Conservation (phyloP, 2,113 vertebrate genomes). For the Columbina picui region DNA sequence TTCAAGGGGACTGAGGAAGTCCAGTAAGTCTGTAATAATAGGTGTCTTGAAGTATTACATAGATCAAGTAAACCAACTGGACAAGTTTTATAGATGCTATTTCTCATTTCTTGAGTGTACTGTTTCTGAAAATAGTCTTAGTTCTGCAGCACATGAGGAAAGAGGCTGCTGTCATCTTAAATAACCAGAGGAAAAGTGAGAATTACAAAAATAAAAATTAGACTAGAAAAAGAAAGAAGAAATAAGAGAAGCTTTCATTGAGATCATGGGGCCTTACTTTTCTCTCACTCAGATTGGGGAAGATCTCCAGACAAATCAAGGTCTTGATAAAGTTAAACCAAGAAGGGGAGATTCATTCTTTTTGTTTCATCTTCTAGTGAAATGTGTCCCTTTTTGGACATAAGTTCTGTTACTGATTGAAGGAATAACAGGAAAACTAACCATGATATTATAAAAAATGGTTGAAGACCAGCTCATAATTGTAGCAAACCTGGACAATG, state of each 20-base stretch:
- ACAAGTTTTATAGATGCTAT: not conserved
- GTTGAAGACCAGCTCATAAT: not conserved
- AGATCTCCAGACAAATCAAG: not conserved
- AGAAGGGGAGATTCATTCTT: not conserved
- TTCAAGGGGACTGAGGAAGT: not conserved
- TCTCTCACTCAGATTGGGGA: not conserved
- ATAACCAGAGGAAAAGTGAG: not conserved
- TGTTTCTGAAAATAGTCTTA: not conserved
- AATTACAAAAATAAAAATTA: slow-evolving; percentile 16
- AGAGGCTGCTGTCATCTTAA: not conserved
- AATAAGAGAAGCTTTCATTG: not conserved
- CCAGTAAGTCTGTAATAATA: not conserved
- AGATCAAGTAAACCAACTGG: not conserved
- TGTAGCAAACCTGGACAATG: not conserved
- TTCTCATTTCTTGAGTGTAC: not conserved
- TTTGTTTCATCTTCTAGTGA: not conserved
- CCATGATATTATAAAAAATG: not conserved
- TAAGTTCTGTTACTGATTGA: not conserved
- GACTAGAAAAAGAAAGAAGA: not conserved
- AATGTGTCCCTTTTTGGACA: not conserved
- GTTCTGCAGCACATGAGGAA: not conserved
- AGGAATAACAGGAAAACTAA: not conserved
- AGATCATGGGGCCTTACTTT: rapidly evolving
- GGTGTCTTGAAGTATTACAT: not conserved
- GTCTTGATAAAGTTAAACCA: not conserved